Evolutionary conservation across 2,888 invertebrate genomes (phyloP).

Genomic region (Andrena marginata): DNA sequence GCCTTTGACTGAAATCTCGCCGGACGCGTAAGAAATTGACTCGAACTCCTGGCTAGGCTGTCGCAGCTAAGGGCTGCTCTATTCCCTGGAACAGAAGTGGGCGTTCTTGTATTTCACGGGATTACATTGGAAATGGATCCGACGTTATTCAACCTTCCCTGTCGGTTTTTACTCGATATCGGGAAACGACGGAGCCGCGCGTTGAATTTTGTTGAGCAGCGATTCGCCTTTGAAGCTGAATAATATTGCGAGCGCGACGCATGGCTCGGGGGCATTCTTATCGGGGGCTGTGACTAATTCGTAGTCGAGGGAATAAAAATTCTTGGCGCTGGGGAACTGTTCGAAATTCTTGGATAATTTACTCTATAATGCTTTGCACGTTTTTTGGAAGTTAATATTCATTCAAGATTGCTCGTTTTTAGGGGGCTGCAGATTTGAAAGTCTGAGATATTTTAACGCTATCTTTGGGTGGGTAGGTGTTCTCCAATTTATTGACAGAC

Average conservation of each 20-base stretch:
- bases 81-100: conserved; percentile 17
- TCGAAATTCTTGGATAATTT: too few species aligned
- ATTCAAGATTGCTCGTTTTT: too few species aligned
- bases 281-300: too few species aligned
- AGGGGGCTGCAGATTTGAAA: too few species aligned
- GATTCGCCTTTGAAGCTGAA: neutral
- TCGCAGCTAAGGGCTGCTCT: conserved; percentile 10
- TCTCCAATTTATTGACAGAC: too few species aligned
- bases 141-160: conserved; percentile 12
- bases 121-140: conserved; percentile 19
- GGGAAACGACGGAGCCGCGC: neutral
- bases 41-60: conserved; percentile 8
- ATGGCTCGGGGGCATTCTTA: neutral
- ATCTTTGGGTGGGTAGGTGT: too few species aligned
- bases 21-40: conserved; percentile 48
- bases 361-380: too few species aligned
- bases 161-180: conserved; percentile 9
- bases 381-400: too few species aligned
- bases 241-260: too few species aligned
- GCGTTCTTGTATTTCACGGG: conserved; percentile 23
- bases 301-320: too few species aligned
- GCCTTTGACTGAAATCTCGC: conserved; percentile 60
- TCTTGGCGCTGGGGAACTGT: too few species aligned
- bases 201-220: conserved; percentile 9
- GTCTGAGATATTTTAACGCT: too few species aligned